Base-by-base conservation (phyloP, 2,797 vertebrate species). In the Neomorphus geoffroyi region DNA sequence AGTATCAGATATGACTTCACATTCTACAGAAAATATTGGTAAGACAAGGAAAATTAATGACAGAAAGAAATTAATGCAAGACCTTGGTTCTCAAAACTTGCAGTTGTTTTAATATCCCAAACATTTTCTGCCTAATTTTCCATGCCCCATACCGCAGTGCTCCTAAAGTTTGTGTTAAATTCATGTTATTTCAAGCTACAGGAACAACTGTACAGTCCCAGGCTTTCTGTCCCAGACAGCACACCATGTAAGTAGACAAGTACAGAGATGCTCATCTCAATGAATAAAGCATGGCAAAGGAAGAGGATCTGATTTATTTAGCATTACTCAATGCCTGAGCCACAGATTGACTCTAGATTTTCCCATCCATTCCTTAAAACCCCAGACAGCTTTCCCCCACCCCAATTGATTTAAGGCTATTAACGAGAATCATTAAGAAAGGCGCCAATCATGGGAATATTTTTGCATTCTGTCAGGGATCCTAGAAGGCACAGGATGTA, bases 1-100 rank as follows among this genome's bases (percentile, higher is more conserved):
- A 78, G 86, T 92, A 93, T 11, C 79, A 94, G 77, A 87, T 84
- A 84, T 57, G 60, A 92, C 85, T 94, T 93, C 88, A 90, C 18
- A 88, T 89, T 75, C 93, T 78, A 46, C 80, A 86, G 61, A 94
- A 94, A 91, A 92, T 74, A 71, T 45, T 65, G 45, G 48, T 32
- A 64, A 88, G 86, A 74, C 6, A 18, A 48, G 62, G 53, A 22
- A 83, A 96, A 54, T 67, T 74, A 90, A 92, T 54, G 60, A 79
- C 71, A 91, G 87, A 64, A 93, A 87, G 92, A 86, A 91, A 91
- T 92, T 65, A 84, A 87, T 69, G 46, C 11, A 62, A 51, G 73
- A 32, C 26, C 11, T 60, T 17, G 46, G 32, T 46, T 88, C 74
- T 88, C 48, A 72, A 86, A 83, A 57, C 14, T 21, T 65, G 23